These are phyloP conservation scores for Mesocentrotus franciscanus DNA, from an alignment of 53 echinoderm and acorn worm genomes.

Conservation along the genomic window DNA sequence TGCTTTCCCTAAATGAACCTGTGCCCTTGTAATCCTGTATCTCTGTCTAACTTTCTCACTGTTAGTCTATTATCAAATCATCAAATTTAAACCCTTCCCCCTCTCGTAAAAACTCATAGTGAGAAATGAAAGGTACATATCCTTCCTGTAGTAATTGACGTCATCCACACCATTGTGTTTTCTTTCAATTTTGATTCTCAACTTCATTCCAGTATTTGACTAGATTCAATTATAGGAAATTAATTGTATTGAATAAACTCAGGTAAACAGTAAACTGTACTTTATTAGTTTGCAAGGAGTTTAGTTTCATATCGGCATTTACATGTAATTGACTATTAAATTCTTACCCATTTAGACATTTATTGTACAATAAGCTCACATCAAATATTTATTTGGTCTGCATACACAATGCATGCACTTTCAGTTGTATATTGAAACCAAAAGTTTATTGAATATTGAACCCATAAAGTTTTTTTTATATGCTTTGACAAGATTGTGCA, in stretches of 20 bases:
- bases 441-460: background rate
- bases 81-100: background rate
- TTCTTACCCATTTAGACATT: background rate
- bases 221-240: too few species aligned
- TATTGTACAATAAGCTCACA: background rate
- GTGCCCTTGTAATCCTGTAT: background rate
- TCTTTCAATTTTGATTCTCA: background rate
- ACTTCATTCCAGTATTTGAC: too few species aligned
- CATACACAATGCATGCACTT: background rate
- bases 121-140: background rate
- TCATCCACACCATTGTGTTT: background rate
- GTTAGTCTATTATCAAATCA: background rate
- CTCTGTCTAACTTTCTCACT: background rate
- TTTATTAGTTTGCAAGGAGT: background rate
- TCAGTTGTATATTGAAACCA: background rate
- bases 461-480: background rate
- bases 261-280: background rate
- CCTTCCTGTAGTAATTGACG: background rate
- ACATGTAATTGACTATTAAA: too few species aligned
- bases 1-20: background rate
- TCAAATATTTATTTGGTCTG: too few species aligned
- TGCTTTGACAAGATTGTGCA: background rate
- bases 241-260: background rate
- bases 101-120: background rate
- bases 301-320: background rate